Conservation (phyloP, 2,888 invertebrate genomes). For the Pheosia gnoma region DNA sequence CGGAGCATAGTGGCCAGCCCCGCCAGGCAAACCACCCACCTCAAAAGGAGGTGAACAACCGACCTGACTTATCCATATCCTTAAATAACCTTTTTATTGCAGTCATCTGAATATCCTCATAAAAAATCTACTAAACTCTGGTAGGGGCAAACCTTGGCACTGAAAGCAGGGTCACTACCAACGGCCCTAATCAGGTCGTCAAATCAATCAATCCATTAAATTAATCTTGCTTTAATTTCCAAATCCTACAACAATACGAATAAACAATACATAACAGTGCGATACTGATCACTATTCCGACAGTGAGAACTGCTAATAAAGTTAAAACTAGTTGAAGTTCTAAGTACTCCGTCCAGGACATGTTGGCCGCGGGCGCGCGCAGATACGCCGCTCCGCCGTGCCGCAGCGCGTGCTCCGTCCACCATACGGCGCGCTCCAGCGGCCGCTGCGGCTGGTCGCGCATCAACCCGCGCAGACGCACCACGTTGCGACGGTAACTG, state of each 20-base stretch:
- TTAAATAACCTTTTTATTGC: too few relatives aligned
- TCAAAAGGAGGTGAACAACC: too few relatives aligned
- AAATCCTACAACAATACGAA: neutral
- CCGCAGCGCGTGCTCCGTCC: constrained; percentile 47
- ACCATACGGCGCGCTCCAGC: constrained; percentile 50
- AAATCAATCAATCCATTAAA: too few relatives aligned
- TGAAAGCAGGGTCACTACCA: too few relatives aligned
- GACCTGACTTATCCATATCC: too few relatives aligned
- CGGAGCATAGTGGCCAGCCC: too few relatives aligned
- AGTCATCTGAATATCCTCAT: too few relatives aligned
- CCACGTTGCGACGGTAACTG: constrained; percentile 25
- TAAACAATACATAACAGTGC: neutral
- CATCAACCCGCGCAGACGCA: constrained; percentile 16
- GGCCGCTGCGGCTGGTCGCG: constrained; percentile 21
- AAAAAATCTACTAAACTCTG: too few relatives aligned
- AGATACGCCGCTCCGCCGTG: constrained; percentile 41
- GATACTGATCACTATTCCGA: neutral
- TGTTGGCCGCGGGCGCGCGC: constrained; percentile 41
- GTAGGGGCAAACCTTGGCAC: too few relatives aligned
- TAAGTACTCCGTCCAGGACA: constrained; percentile 42
- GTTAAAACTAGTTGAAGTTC: constrained; percentile 35
- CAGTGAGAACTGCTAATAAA: constrained; percentile 15
- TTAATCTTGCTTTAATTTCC: neutral
- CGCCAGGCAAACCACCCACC: too few relatives aligned
- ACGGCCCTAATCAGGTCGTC: too few relatives aligned